phyloP scores from a whole-genome alignment of 2,113 vertebrate species.

The Mastomys natalensis region DNA sequence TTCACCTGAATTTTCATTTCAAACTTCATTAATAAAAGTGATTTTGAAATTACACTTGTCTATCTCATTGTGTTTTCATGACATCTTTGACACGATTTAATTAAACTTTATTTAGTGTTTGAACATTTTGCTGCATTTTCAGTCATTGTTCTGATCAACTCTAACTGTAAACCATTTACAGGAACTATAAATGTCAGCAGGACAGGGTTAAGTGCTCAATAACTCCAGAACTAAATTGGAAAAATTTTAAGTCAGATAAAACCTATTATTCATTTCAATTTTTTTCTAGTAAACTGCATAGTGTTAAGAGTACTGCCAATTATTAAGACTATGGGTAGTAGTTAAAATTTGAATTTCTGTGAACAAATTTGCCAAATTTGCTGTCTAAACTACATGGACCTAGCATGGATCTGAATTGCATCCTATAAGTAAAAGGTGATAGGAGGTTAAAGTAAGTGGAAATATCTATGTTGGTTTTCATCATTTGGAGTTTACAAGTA shows the following conservation, averaged over 20 bases:
- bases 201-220: not conserved
- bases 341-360: constrained; percentile 1
- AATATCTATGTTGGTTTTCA: not conserved
- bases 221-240: not conserved
- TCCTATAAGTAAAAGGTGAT: not conserved
- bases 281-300: not conserved
- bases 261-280: not conserved
- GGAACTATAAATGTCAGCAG: not conserved
- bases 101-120: constrained; percentile 53
- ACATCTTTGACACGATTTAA: constrained; percentile 19
- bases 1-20: constrained; percentile 47
- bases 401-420: not conserved
- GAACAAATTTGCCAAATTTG: not conserved
- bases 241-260: not conserved
- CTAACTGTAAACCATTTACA: not conserved
- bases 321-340: not conserved
- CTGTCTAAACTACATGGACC: not conserved
- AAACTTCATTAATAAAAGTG: not conserved
- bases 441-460: not conserved
- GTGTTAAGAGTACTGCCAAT: constrained; percentile 12
- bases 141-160: constrained; percentile 32
- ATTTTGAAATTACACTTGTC: constrained; percentile 39
- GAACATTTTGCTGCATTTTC: not conserved
- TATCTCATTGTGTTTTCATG: not conserved
- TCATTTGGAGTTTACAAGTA: not conserved